These are phyloP conservation scores for Pseudonaja textilis DNA, from an alignment of 2,113 vertebrate genomes.

Conservation along the genomic window DNA sequence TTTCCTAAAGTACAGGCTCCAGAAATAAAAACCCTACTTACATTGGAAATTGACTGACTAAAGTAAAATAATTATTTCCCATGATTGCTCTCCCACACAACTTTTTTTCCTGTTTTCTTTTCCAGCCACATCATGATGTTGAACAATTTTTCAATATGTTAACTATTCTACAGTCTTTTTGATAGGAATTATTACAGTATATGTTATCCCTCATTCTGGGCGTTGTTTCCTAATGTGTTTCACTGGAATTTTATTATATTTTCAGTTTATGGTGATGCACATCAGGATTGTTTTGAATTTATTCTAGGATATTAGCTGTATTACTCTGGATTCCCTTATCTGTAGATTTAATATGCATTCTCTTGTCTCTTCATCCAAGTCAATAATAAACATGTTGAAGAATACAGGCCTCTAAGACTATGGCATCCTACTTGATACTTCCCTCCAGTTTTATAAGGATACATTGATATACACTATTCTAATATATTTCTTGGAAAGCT, in stretches of 20 bases:
- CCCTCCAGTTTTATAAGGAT: not conserved
- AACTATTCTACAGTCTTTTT: not conserved
- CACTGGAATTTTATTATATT: not conserved
- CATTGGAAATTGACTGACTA: not conserved
- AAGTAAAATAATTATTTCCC: not conserved
- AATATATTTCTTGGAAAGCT: not conserved
- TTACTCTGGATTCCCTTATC: not conserved
- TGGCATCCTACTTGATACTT: not conserved
- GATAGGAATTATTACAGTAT: not conserved
- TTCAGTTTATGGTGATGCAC: not conserved
- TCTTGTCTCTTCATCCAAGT: not conserved
- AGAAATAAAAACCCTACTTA: not conserved
- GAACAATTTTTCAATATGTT: not conserved
- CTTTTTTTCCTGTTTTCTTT: not conserved
- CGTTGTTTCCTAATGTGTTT: not conserved
- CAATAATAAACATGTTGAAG: not conserved
- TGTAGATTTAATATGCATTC: not conserved
- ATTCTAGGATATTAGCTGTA: not conserved
- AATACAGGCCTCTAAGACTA: not conserved
- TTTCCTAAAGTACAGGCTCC: not conserved
- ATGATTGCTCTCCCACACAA: not conserved
- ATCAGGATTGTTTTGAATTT: not conserved
- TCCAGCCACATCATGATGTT: not conserved
- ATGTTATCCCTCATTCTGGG: not conserved
- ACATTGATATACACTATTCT: not conserved